Conservation (phyloP, 2,888 invertebrate genomes). For the Acanthosepion esculentum region DNA sequence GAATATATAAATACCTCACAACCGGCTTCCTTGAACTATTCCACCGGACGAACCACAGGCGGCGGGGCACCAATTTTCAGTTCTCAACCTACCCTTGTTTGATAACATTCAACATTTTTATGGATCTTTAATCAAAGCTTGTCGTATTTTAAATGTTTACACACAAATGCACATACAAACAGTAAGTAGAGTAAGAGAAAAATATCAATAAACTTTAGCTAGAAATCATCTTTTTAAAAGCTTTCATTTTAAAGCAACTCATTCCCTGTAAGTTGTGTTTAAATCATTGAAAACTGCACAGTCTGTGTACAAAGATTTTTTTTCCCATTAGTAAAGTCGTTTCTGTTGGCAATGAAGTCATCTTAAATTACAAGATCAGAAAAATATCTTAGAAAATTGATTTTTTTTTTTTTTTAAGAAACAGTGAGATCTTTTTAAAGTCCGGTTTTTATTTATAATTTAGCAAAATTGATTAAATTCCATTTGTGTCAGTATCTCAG, state of each 20-base stretch:
- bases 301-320: background rate
- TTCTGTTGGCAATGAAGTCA: background rate
- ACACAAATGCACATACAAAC: background rate
- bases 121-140: background rate
- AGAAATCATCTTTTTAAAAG: background rate
- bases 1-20: conserved; percentile 46
- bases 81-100: conserved; percentile 45
- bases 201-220: background rate
- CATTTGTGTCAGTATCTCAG: background rate
- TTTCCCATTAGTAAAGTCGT: background rate
- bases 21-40: conserved; percentile 43
- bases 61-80: conserved; percentile 15
- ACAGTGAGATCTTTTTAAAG: background rate
- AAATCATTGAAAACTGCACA: background rate
- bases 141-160: background rate
- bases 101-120: background rate
- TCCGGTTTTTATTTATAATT: background rate
- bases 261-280: background rate
- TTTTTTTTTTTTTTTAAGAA: background rate
- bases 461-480: background rate
- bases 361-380: background rate
- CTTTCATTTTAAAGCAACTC: background rate
- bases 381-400: background rate
- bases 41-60: background rate
- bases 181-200: background rate